Conservation (phyloP, 1,140 invertebrate genomes). For the Scaptodrosophila lebanonensis region DNA sequence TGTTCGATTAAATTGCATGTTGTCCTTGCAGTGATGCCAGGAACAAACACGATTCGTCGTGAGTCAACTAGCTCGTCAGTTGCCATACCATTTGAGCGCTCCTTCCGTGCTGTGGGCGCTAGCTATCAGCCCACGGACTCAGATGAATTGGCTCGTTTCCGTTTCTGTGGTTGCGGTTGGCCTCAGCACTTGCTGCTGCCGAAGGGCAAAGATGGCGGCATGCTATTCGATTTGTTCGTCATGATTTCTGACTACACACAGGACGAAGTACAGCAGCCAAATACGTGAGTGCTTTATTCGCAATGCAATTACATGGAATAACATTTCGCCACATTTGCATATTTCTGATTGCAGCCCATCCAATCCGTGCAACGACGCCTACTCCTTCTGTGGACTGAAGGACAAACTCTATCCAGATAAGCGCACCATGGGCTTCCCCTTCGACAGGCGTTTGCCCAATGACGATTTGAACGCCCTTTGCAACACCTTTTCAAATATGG, state of each 20-base stretch:
- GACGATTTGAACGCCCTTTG: conserved; percentile 80
- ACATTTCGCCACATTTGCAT: neutral
- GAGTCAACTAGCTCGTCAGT: conserved; percentile 81
- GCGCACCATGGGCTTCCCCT: conserved; percentile 85
- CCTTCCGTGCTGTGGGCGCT: conserved; percentile 80
- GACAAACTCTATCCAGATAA: conserved; percentile 83
- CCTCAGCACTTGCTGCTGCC: conserved; percentile 79
- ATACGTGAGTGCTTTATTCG: conserved; percentile 46
- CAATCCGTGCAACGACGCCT: conserved; percentile 80
- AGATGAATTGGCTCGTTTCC: conserved; percentile 73
- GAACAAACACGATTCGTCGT: conserved; percentile 79
- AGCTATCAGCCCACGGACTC: conserved; percentile 53
- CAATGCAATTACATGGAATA: neutral
- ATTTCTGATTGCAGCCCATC: conserved; percentile 28
- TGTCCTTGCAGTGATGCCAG: conserved; percentile 78
- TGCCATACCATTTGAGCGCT: conserved; percentile 82
- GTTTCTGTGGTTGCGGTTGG: conserved; percentile 80
- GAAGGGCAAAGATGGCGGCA: conserved; percentile 77
- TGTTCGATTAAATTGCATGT: neutral
- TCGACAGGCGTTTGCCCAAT: conserved; percentile 81
- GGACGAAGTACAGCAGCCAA: conserved; percentile 80
- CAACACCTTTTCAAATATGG: conserved; percentile 79
- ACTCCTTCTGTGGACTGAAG: conserved; percentile 83
- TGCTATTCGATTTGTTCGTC: conserved; percentile 77
- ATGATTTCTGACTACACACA: conserved; percentile 78